Evolutionary conservation across 2,113 vertebrate genomes (phyloP), one percentile per base, ranked within the genome.

Genomic region (Gulo gulo): DNA sequence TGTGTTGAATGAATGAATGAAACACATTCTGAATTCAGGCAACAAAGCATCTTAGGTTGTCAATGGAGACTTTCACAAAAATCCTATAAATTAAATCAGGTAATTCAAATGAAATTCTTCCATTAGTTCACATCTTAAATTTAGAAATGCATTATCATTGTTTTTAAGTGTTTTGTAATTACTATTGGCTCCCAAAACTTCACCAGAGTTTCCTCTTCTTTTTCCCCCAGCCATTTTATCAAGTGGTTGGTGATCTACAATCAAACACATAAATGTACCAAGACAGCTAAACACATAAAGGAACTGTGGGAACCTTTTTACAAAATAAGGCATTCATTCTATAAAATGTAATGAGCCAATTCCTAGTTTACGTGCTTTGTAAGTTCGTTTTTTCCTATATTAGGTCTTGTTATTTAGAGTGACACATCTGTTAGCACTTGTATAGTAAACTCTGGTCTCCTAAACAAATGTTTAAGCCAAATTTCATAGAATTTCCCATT

Each of bases 241-340:
- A 95, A 97, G 94, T 92, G 59, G 69, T 93, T 97, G 98, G 96
- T 94, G 87, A 96, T 91, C 80, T 59, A 73, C 2, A 93, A 47
- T 95, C 92, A 97, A 92, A 95, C 47, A 91, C 81, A 84, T 78
- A 92, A 94, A 96, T 85, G 76, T 26, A 94, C 71, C 71, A 88
- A 82, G 69, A 78, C 18, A 91, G 61, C 63, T 78, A 6, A 81
- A 47, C 39, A 86, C 78, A 79, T 90, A 95, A 96, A 97, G 59
- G 39, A 91, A 50, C 76, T 45, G 80, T 42, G 23, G 94, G 78
- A 71, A 97, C 39, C 47, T 79, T 96, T 95, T 88, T 65, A 94
- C 50, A 96, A 96, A 95, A 57, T 31, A 93, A 96, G 95, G 36
- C 78, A 92, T n/a, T 36, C 42, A 55, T 71, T 95, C 97, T 69